phyloP scores from a whole-genome alignment of 2,888 invertebrate species.

The Orchestes rusci region DNA sequence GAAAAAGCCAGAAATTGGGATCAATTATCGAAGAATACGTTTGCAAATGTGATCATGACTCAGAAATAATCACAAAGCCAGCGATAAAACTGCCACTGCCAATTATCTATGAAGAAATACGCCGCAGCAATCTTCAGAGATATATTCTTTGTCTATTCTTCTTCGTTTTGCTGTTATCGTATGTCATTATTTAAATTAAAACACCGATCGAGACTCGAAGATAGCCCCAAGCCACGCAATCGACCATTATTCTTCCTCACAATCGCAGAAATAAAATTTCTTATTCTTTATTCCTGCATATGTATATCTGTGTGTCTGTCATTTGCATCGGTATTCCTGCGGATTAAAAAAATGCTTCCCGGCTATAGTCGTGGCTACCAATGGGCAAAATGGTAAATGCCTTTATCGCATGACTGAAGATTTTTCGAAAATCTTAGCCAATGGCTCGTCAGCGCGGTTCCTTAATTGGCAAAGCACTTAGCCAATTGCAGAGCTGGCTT shows the following conservation, averaged over 20 bases:
- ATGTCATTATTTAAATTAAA: constrained; percentile 15
- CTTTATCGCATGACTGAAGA: constrained; percentile 13
- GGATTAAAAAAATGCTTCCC: not conserved
- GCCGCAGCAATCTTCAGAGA: too few relatives aligned
- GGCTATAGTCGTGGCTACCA: constrained; percentile 15
- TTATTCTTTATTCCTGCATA: constrained; percentile 2
- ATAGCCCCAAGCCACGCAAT: constrained; percentile 1
- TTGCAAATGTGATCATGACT: too few relatives aligned
- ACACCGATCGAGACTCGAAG: constrained; percentile 6
- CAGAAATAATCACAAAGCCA: too few relatives aligned
- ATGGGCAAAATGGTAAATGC: constrained; percentile 13
- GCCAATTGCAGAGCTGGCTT: constrained; percentile 3
- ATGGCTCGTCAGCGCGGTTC: constrained; percentile 3
- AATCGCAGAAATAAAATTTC: constrained; percentile 11
- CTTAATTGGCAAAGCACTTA: constrained; percentile 7
- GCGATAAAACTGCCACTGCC: too few relatives aligned
- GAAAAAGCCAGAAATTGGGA: too few relatives aligned
- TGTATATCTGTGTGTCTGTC: constrained; percentile 1
- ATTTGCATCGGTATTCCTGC: constrained; percentile 7
- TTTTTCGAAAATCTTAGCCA: constrained; percentile 17
- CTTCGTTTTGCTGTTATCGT: constrained; percentile 7
- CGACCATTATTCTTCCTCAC: constrained; percentile 13
- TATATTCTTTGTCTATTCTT: too few relatives aligned
- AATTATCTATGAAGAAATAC: too few relatives aligned
- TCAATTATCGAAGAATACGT: too few relatives aligned